These are phyloP conservation scores for Arbacia lixula DNA, from an alignment of 53 echinoderm and acorn worm species.

Conservation along the genomic window DNA sequence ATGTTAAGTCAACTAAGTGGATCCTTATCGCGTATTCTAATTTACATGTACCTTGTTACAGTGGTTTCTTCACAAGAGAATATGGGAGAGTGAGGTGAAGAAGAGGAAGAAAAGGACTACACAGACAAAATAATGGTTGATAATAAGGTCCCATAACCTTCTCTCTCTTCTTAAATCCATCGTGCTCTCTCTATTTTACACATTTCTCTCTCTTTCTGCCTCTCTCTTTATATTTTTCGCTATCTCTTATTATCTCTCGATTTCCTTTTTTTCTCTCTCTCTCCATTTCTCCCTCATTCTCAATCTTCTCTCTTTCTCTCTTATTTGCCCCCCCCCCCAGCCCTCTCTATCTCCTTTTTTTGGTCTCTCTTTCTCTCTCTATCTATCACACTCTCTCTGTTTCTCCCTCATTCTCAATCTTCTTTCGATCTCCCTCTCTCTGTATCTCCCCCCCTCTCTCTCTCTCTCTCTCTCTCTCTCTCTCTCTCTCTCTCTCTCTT, in stretches of 20 bases:
- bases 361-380: neutral
- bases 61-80: too few relatives aligned
- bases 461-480: neutral
- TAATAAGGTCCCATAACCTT: neutral
- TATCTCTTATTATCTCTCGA: too few relatives aligned
- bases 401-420: neutral
- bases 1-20: too few relatives aligned
- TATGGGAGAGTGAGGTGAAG: neutral
- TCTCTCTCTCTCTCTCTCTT: neutral
- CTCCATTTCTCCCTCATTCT: too few relatives aligned
- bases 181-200: too few relatives aligned
- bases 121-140: neutral
- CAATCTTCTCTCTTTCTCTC: neutral
- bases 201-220: too few relatives aligned
- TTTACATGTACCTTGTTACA: too few relatives aligned
- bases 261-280: too few relatives aligned
- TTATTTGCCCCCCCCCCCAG: neutral
- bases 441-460: too few relatives aligned
- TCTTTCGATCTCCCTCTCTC: neutral
- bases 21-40: too few relatives aligned
- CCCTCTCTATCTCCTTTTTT: neutral
- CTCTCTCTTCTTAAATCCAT: neutral
- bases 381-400: neutral
- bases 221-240: too few relatives aligned
- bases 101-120: neutral